phyloP scores from a whole-genome alignment of 2,113 vertebrate species.

The Neoarius graeffei region DNA sequence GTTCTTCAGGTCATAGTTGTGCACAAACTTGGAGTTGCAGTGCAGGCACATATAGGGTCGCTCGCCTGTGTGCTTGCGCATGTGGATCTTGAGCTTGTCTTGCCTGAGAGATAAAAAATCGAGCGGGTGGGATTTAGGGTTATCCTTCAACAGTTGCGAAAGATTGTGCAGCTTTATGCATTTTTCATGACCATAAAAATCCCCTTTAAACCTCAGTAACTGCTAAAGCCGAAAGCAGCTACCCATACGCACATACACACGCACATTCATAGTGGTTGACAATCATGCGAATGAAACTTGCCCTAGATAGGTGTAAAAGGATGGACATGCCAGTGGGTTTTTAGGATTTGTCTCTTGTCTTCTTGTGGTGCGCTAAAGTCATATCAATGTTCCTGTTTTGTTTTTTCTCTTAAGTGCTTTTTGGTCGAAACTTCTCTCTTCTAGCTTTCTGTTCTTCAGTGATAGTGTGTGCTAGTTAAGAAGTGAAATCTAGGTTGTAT shows the following conservation, averaged over 20 bases:
- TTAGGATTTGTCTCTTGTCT: constrained; percentile 29
- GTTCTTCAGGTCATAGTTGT: constrained; percentile 99
- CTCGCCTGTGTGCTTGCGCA: constrained; percentile 98
- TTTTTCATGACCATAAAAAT: background rate
- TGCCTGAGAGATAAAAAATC: constrained; percentile 75
- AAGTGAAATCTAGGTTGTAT: constrained; percentile 39
- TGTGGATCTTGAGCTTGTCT: constrained; percentile 99
- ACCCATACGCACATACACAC: background rate
- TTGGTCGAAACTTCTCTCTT: constrained; percentile 19
- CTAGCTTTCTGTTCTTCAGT: background rate
- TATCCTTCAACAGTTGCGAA: background rate
- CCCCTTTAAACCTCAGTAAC: constrained; percentile 30
- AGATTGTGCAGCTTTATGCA: background rate
- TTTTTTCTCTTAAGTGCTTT: constrained; percentile 7
- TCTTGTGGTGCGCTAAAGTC: constrained; percentile 61
- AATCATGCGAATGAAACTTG: constrained; percentile 19
- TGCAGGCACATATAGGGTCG: constrained; percentile 96
- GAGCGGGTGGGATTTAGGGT: background rate
- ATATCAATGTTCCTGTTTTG: constrained; percentile 37
- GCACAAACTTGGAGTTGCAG: constrained; percentile 97
- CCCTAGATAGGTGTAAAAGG: background rate
- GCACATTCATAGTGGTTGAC: background rate
- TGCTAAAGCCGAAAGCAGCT: constrained; percentile 12
- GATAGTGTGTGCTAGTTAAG: constrained; percentile 25
- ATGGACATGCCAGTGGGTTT: constrained; percentile 61